Evolutionary conservation across 2,888 invertebrate species (phyloP).

Genomic region (Lypha dubia): DNA sequence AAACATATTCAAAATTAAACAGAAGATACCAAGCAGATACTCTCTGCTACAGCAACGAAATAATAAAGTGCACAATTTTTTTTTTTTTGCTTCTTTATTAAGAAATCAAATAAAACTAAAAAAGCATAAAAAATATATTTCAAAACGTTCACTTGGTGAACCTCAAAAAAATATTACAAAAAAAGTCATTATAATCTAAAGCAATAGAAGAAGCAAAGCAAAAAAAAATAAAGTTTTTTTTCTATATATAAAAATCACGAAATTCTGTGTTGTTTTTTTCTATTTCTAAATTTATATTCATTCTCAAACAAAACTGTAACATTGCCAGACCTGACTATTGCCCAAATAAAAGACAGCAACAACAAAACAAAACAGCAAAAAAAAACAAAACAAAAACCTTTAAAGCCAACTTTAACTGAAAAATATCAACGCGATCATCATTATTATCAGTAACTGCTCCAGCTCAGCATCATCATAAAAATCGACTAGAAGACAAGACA

Average conservation of each 20-base stretch:
- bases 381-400: constrained; percentile 26
- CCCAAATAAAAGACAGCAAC: constrained; percentile 15
- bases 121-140: constrained; percentile 32
- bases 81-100: constrained; percentile 37
- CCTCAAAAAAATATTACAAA: constrained; percentile 48
- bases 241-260: constrained; percentile 45
- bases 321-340: constrained; percentile 20
- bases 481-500: constrained; percentile 49
- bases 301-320: constrained; percentile 45
- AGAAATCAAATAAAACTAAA: constrained; percentile 38
- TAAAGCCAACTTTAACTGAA: constrained; percentile 32
- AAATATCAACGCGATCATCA: constrained; percentile 39
- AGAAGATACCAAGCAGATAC: constrained; percentile 46
- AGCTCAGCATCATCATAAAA: constrained; percentile 48
- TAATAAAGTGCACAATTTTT: constrained; percentile 44
- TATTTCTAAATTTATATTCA: constrained; percentile 16
- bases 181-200: constrained; percentile 58
- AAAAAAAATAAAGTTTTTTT: too few species aligned
- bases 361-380: neutral
- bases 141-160: constrained; percentile 56
- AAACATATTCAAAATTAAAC: constrained; percentile 22
- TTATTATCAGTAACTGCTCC: constrained; percentile 28
- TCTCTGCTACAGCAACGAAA: constrained; percentile 3
- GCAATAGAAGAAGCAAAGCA: constrained; percentile 33
- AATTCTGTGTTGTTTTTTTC: constrained; percentile 24